Evolutionary conservation across 2,888 invertebrate species (phyloP).

Genomic region (Theretra japonica): DNA sequence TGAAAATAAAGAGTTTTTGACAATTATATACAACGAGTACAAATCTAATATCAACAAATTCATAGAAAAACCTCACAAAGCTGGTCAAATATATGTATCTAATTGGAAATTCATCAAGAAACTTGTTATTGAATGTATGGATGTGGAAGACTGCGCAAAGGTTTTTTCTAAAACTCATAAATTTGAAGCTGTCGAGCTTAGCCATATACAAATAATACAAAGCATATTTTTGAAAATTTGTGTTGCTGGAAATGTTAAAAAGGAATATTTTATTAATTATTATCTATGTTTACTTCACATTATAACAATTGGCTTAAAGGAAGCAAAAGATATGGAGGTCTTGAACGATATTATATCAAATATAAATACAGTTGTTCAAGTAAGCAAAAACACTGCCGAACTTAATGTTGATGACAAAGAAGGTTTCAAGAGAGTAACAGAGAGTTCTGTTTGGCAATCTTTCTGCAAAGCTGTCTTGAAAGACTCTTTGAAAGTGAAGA

Average conservation of each 20-base stretch:
- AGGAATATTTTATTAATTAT: conserved; percentile 79
- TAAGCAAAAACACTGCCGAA: conserved; percentile 60
- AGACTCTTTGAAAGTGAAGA: conserved; percentile 83
- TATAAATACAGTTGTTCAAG: conserved; percentile 63
- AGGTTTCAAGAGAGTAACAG: conserved; percentile 70
- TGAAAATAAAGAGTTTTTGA: conserved; percentile 76
- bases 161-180: conserved; percentile 86
- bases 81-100: conserved; percentile 86
- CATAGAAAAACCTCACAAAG: conserved; percentile 88
- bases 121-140: conserved; percentile 86
- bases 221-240: conserved; percentile 82
- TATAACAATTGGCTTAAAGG: conserved; percentile 77
- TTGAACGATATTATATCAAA: conserved; percentile 57
- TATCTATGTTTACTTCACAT: conserved; percentile 84
- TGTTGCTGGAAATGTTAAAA: conserved; percentile 61
- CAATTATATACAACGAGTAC: conserved; percentile 84
- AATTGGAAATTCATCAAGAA: conserved; percentile 84
- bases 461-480: conserved; percentile 88
- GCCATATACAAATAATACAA: conserved; percentile 83
- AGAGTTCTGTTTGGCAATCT: conserved; percentile 83
- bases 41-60: conserved; percentile 86
- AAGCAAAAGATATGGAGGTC: conserved; percentile 54
- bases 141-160: conserved; percentile 81
- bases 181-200: conserved; percentile 85
- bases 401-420: conserved; percentile 54